Evolutionary conservation across 2,797 vertebrate genomes (phyloP).

Genomic region (Arrhamphus sclerolepis): DNA sequence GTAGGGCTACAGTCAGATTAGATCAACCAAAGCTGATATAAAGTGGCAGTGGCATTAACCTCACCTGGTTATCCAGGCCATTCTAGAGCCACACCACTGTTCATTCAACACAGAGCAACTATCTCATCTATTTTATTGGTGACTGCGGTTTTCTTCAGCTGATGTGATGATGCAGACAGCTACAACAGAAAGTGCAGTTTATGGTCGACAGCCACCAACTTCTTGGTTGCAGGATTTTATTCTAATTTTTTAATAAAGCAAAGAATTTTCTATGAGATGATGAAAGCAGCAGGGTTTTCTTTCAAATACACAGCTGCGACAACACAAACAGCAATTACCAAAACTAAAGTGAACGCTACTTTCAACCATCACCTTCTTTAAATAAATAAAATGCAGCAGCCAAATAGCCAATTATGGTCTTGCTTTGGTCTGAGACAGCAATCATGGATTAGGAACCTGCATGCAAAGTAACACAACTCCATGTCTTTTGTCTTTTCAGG

Average conservation of each 20-base stretch:
- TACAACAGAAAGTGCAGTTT: constrained; percentile 22
- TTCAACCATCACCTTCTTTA: neutral
- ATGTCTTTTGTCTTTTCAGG: too few species aligned
- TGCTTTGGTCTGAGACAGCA: neutral
- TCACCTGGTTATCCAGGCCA: constrained; percentile 57
- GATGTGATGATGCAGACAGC: constrained; percentile 27
- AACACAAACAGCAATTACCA: neutral
- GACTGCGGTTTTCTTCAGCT: constrained; percentile 18
- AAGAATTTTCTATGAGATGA: neutral
- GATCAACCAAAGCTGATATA: constrained; percentile 46
- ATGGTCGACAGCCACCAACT: constrained; percentile 12
- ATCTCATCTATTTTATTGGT: constrained; percentile 33
- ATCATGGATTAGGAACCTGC: neutral
- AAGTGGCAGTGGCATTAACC: constrained; percentile 40
- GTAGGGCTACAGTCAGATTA: constrained; percentile 39
- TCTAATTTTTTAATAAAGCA: neutral
- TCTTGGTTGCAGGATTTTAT: constrained; percentile 3
- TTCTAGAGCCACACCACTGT: constrained; percentile 18
- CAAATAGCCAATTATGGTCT: neutral
- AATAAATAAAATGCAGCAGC: neutral
- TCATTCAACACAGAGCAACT: constrained; percentile 30
- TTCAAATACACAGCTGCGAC: neutral
- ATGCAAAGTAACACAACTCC: neutral
- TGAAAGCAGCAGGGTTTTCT: neutral
- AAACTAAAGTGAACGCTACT: constrained; percentile 9